Evolutionary conservation across 2,797 vertebrate species (phyloP).

Genomic region (Loris lydekkerianus): DNA sequence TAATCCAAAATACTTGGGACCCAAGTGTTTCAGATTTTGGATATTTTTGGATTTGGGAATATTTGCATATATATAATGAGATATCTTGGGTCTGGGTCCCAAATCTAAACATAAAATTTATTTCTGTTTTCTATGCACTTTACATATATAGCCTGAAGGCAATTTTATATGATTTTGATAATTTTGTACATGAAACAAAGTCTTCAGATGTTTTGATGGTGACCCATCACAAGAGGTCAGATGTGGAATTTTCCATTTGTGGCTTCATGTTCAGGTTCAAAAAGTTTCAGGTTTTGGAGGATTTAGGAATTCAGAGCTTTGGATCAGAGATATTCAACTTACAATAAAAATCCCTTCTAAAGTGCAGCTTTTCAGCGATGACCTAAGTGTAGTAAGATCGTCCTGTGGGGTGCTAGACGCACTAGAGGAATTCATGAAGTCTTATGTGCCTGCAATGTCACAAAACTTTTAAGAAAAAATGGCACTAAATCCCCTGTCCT

Average conservation of each 20-base stretch:
- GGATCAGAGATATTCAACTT: neutral
- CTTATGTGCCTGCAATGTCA: neutral
- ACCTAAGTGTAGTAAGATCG: neutral
- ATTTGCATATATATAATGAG: neutral
- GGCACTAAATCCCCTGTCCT: neutral
- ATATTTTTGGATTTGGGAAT: neutral
- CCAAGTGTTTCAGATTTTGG: neutral
- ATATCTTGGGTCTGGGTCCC: neutral
- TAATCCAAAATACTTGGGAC: neutral
- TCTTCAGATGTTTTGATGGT: neutral
- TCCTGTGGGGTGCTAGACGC: fast-evolving
- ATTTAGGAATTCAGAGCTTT: neutral
- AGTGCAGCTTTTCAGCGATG: neutral
- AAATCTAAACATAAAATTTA: neutral
- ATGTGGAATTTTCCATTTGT: neutral
- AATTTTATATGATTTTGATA: no score
- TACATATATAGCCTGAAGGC: neutral
- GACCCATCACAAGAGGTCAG: neutral
- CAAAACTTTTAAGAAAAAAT: neutral
- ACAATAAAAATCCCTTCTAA: neutral
- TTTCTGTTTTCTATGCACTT: neutral
- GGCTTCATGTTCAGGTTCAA: neutral
- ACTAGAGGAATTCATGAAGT: neutral
- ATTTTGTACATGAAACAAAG: neutral
- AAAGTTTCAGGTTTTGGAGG: neutral